Evolutionary conservation across 2,113 vertebrate genomes (phyloP), one percentile per base, ranked within the genome.

Genomic region (Oenanthe melanoleuca): DNA sequence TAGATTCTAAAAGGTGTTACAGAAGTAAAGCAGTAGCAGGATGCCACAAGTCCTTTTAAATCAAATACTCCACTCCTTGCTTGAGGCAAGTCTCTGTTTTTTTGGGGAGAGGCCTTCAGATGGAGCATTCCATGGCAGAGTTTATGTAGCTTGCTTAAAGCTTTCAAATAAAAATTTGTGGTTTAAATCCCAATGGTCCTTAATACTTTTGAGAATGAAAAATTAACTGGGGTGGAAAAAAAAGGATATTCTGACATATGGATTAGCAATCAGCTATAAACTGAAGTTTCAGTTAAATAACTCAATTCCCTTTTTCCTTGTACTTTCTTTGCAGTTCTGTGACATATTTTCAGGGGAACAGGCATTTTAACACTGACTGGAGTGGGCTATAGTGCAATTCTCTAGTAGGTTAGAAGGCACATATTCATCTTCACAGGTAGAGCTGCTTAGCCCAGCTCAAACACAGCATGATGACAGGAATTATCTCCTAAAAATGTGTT

Each of bases 11-110:
- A 85, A 94, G 85, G 73, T 94, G 79, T 69, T 88, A 52, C 7
- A 74, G 63, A 96, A 88, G 83, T 25, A 91, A 89, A 92, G 78
- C 85, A 87, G 66, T 53, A 75, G 74, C 70, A 79, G 61, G 77
- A 79, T 87, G 40, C 56, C 81, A 85, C 80, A 71, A 81, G 70
- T 66, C 80, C 69, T 84, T 84, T 79, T 38, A 84, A 70, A 84
- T 64, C 31, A 69, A 89, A 64, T 57, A 57, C 10, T 7, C 31
- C 4, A 38, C 34, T 74, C 52, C 52, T 83, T 87, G 56, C 80
- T 84, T 29, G 26, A 81, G 81, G 84, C 92, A 89, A 91, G 5
- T 31, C 49, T 91, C 67, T 79, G 49, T 47, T 79, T 28, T 47
- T 89, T 79, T 50, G 53, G 53, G 21, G 66, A 60, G 23, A 57